These are phyloP conservation scores for Drosophila paranaensis DNA, from an alignment of 2,888 invertebrate genomes.

Conservation along the genomic window DNA sequence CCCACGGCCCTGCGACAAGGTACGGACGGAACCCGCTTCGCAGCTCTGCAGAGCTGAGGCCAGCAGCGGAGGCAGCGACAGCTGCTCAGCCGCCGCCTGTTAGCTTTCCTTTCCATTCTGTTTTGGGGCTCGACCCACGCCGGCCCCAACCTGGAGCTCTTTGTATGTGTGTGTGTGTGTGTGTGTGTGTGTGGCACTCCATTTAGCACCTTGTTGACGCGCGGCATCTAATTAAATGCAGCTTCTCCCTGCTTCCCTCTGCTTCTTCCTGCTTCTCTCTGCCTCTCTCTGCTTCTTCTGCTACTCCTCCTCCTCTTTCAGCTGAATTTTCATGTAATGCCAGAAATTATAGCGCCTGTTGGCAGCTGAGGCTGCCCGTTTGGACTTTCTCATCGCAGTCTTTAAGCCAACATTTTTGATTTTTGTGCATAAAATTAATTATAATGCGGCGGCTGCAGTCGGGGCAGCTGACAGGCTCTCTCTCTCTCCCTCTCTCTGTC, in stretches of 20 bases:
- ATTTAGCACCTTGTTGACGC: slow-evolving; percentile 84
- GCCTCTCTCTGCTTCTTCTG: too few species aligned
- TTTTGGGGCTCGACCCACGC: slow-evolving; percentile 68
- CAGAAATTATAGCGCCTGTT: slow-evolving; percentile 73
- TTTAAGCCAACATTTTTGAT: slow-evolving; percentile 71
- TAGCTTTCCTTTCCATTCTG: slow-evolving; percentile 65
- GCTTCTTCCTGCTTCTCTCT: not conserved
- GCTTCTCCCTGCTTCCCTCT: not conserved
- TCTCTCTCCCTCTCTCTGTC: too few species aligned
- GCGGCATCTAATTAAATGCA: slow-evolving; percentile 83
- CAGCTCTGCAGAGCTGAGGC: slow-evolving; percentile 4
- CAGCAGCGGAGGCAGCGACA: slow-evolving; percentile 40
- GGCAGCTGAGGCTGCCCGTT: slow-evolving; percentile 31
- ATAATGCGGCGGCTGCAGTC: slow-evolving; percentile 50
- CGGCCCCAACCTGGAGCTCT: slow-evolving; percentile 50
- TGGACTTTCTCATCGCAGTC: slow-evolving; percentile 64
- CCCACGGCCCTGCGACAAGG: slow-evolving; percentile 54
- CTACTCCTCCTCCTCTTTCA: slow-evolving; percentile 32
- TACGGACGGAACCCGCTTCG: slow-evolving; percentile 2
- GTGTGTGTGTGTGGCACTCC: slow-evolving; percentile 71
- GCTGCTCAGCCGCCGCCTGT: slow-evolving; percentile 47
- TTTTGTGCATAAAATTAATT: slow-evolving; percentile 70
- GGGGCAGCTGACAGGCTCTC: not conserved
- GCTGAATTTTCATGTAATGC: slow-evolving; percentile 71
- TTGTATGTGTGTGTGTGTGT: slow-evolving; percentile 12